phyloP scores from a whole-genome alignment of 2,113 vertebrate genomes.

The Chrysemys picta region DNA sequence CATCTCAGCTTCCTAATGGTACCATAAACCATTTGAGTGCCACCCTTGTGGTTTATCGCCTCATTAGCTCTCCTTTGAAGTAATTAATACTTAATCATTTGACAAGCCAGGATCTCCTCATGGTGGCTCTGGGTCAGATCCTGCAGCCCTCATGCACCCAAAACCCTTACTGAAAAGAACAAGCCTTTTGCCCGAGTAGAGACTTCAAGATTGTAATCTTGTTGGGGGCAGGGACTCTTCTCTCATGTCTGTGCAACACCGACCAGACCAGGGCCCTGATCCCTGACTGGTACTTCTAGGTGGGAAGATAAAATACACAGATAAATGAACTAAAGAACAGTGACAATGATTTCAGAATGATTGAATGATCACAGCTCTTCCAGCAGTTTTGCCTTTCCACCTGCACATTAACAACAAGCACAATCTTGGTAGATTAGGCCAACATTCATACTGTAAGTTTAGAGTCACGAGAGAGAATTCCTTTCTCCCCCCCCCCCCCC shows the following conservation, averaged over 20 bases:
- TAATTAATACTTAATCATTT: slow-evolving; percentile 65
- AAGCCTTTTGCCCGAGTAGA: neutral
- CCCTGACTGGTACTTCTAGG: neutral
- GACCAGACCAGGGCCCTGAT: neutral
- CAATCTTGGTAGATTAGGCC: neutral
- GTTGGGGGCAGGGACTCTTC: neutral
- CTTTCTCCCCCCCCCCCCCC: neutral
- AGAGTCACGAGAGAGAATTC: neutral
- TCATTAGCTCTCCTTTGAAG: slow-evolving; percentile 64
- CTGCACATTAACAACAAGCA: neutral
- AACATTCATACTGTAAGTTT: neutral
- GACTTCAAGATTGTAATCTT: neutral
- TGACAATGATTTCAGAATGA: neutral
- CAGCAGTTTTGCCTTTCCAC: neutral
- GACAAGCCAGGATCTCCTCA: slow-evolving; percentile 34
- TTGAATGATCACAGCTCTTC: neutral
- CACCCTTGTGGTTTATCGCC: slow-evolving; percentile 55
- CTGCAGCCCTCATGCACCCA: slow-evolving; percentile 21
- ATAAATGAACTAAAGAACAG: neutral
- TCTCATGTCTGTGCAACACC: neutral
- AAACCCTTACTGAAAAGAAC: slow-evolving; percentile 2
- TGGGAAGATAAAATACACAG: neutral
- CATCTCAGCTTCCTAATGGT: slow-evolving; percentile 64
- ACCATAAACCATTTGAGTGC: slow-evolving; percentile 48
- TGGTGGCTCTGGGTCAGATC: slow-evolving; percentile 53